phyloP scores from a whole-genome alignment of 2,888 invertebrate genomes.

The Phrixothrix hirtus region DNA sequence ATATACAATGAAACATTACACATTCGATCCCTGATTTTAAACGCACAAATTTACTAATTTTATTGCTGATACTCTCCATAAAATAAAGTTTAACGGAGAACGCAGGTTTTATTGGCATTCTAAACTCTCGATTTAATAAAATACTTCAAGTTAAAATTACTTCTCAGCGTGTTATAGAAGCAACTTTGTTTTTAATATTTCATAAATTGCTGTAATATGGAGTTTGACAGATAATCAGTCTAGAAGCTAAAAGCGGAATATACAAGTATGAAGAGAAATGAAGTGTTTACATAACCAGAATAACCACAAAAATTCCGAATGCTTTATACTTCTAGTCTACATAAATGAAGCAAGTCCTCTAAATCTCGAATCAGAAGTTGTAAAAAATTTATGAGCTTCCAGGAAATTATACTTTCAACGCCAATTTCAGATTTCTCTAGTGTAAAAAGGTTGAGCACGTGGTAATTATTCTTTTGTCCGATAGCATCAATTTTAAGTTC shows the following conservation, averaged over 20 bases:
- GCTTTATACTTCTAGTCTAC: constrained; percentile 6
- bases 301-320: constrained; percentile 5
- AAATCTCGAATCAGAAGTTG: constrained; percentile 13
- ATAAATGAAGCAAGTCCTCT: constrained; percentile 16
- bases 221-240: background rate
- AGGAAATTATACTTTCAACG: constrained; percentile 17
- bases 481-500: constrained; percentile 1
- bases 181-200: background rate
- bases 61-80: background rate
- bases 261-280: background rate
- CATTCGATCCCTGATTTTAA: no score
- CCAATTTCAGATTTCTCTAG: constrained; percentile 7
- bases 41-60: no score
- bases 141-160: no score
- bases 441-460: constrained; percentile 7
- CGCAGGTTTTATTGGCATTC: no score
- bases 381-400: constrained; percentile 18
- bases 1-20: no score
- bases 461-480: constrained; percentile 13
- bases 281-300: background rate
- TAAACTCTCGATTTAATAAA: no score
- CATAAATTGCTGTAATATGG: background rate
- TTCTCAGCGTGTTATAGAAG: no score
- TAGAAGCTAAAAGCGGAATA: background rate
- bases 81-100: no score